Percentiles rank a stretch among this genome's conserved stretches.
These are phyloP conservation scores for Cyclura pinguis DNA, from an alignment of 2,797 vertebrate species.

Conservation along the genomic window DNA sequence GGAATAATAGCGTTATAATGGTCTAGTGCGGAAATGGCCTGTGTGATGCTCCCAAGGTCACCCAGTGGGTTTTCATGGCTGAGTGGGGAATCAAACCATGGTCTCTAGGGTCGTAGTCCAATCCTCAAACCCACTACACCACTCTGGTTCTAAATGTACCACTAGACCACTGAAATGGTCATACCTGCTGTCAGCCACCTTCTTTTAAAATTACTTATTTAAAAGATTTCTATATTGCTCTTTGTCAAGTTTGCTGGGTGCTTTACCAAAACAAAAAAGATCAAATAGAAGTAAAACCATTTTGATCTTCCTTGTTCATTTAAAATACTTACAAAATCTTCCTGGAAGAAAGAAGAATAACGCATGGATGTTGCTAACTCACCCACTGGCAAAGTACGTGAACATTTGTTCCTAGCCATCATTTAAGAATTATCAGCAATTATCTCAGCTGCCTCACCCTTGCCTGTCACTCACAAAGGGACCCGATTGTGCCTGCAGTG, in stretches of 20 bases:
- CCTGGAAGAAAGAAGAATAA: not conserved
- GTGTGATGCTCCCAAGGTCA: no score
- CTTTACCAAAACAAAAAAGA: not conserved
- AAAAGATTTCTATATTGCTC: not conserved
- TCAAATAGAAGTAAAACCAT: not conserved
- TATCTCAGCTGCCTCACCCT: constrained; percentile 51
- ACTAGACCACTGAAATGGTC: not conserved
- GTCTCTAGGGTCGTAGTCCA: no score
- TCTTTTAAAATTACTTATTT: not conserved
- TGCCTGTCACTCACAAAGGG: constrained; percentile 7
- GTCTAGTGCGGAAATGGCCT: no score
- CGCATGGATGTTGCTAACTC: constrained; percentile 21
- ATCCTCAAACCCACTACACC: no score
- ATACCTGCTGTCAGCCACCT: not conserved
- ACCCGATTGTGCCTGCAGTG: not conserved
- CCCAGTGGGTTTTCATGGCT: no score
- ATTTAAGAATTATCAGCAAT: constrained; percentile 47
- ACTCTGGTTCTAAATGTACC: not conserved
- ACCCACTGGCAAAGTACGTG: constrained; percentile 32
- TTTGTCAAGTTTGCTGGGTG: no score
- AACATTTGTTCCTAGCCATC: constrained; percentile 36
- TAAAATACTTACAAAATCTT: constrained; percentile 38
- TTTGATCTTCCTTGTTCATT: constrained; percentile 22
- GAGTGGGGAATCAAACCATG: no score
- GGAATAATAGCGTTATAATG: no score